Percentiles rank a stretch among this genome's conserved stretches.
These are phyloP conservation scores for Lacerta bilineata DNA, from an alignment of 2,797 vertebrate species.

Conservation along the genomic window DNA sequence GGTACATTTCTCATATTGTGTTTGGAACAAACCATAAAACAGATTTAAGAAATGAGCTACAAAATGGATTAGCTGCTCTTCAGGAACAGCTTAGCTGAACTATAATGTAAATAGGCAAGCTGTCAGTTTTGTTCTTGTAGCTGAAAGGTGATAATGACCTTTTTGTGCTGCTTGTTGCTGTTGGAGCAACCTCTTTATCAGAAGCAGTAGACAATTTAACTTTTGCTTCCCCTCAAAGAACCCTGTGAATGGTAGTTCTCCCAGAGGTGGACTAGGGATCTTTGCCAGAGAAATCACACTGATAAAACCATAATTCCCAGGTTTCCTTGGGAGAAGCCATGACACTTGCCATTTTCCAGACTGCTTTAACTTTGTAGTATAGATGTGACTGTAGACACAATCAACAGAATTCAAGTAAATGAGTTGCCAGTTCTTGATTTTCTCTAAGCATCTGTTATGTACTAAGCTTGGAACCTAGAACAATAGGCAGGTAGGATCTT, in stretches of 20 bases:
- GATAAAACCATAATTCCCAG: not conserved
- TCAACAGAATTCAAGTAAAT: not conserved
- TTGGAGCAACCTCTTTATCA: not conserved
- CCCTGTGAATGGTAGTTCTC: not conserved
- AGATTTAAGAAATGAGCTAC: not conserved
- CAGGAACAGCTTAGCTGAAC: conserved; percentile 42
- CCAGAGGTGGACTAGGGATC: not conserved
- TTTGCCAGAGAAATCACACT: not conserved
- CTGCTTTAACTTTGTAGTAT: not conserved
- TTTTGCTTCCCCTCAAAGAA: not conserved
- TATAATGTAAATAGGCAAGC: conserved; percentile 6
- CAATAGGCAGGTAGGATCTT: too few relatives aligned
- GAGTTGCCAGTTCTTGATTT: not conserved
- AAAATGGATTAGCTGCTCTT: conserved; percentile 18
- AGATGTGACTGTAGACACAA: not conserved
- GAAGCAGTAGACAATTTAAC: not conserved
- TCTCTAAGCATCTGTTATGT: not conserved
- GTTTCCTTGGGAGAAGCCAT: not conserved
- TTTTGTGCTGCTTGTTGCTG: not conserved
- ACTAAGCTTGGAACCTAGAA: too few relatives aligned
- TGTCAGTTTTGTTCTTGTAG: not conserved
- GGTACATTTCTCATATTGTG: not conserved
- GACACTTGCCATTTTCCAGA: not conserved
- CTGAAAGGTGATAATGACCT: not conserved
- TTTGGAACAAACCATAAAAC: not conserved